These are phyloP conservation scores for Sebastes dallii DNA, from an alignment of 2,797 vertebrate genomes.

Conservation along the genomic window DNA sequence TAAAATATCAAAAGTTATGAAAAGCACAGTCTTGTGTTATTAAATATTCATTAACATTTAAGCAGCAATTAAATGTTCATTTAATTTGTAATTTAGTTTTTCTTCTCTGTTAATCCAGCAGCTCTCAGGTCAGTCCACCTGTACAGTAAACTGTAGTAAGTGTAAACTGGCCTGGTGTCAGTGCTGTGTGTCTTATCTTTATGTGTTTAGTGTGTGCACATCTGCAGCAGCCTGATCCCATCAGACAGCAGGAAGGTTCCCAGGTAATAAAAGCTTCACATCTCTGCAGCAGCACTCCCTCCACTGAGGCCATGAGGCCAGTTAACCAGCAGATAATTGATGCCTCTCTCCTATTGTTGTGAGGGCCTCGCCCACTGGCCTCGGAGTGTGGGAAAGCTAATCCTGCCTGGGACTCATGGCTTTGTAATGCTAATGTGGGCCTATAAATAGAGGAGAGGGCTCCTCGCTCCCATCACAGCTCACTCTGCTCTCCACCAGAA, in stretches of 20 bases:
- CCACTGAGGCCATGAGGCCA: slow-evolving; percentile 60
- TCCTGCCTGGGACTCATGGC: slow-evolving; percentile 72
- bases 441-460: slow-evolving; percentile 80
- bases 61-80: not conserved
- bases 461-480: slow-evolving; percentile 52
- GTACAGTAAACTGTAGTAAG: not conserved
- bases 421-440: slow-evolving; percentile 74
- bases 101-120: not conserved
- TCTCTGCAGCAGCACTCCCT: slow-evolving; percentile 27
- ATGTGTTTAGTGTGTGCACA: no score
- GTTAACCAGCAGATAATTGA: slow-evolving; percentile 83
- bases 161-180: not conserved
- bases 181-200: not conserved
- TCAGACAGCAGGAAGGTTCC: slow-evolving; percentile 60
- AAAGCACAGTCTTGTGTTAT: not conserved
- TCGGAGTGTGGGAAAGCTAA: slow-evolving; percentile 85
- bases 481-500: slow-evolving; percentile 42
- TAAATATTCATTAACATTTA: not conserved
- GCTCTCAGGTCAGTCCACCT: not conserved
- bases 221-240: slow-evolving; percentile 31
- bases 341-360: slow-evolving; percentile 74
- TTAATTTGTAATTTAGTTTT: no score
- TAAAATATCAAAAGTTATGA: no score
- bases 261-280: slow-evolving; percentile 73
- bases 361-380: slow-evolving; percentile 76